These are phyloP conservation scores for Typhlomys cinereus DNA, from an alignment of 2,113 vertebrate genomes.

Conservation along the genomic window DNA sequence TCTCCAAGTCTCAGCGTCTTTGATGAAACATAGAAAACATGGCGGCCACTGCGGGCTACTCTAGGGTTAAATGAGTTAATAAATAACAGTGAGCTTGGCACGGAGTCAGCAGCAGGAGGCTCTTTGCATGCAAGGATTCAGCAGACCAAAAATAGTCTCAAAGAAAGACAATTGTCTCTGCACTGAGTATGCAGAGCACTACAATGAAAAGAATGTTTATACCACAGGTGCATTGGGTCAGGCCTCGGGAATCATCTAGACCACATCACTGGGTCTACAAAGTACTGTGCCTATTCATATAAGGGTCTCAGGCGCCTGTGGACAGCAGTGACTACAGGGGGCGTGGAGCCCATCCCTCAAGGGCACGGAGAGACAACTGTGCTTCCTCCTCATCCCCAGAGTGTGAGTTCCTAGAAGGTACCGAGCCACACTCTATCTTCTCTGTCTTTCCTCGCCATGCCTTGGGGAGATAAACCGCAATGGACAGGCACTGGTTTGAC, in stretches of 20 bases:
- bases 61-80: background rate
- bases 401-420: background rate
- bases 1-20: background rate
- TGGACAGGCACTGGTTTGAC: background rate
- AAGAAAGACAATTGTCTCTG: background rate
- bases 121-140: background rate
- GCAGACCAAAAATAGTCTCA: background rate
- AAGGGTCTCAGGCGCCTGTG: no score
- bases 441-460: background rate
- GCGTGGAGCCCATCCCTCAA: background rate
- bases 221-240: background rate
- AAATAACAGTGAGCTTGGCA: background rate
- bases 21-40: background rate
- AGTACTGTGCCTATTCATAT: background rate
- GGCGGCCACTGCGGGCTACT: background rate
- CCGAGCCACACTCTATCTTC: background rate
- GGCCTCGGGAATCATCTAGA: background rate
- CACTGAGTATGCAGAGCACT: background rate
- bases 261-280: background rate
- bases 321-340: background rate
- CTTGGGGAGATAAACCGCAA: background rate
- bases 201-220: background rate
- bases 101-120: fast-evolving
- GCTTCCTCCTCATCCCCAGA: background rate
- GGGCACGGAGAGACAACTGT: background rate